These are phyloP conservation scores for Enteromius anoplus DNA, from an alignment of 2,797 vertebrate genomes.

Conservation along the genomic window DNA sequence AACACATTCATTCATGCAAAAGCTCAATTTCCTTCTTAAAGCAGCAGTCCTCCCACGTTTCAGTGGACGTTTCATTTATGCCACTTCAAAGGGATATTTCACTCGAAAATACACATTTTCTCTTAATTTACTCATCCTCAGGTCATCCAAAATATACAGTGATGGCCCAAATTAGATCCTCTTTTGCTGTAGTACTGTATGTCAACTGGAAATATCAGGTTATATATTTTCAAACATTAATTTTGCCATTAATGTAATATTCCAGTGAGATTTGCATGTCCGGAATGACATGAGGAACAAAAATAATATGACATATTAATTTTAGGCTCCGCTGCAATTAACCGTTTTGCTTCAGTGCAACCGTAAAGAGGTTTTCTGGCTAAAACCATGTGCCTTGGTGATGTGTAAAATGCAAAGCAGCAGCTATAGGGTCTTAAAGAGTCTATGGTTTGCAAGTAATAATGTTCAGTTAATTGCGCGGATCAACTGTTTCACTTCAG, in stretches of 20 bases:
- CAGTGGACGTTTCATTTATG: not conserved
- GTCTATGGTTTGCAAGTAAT: not conserved
- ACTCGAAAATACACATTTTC: not conserved
- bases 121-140: not conserved
- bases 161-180: too few relatives aligned
- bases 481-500: not conserved
- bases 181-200: not conserved
- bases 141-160: not conserved
- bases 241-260: not conserved
- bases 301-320: too few relatives aligned
- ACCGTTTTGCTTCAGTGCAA: not conserved
- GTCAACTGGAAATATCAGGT: not conserved
- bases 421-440: not conserved
- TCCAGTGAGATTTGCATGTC: too few relatives aligned
- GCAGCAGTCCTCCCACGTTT: not conserved
- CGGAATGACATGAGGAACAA: too few relatives aligned
- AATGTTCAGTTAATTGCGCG: not conserved
- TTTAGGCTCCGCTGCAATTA: not conserved
- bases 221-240: not conserved
- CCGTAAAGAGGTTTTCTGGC: not conserved
- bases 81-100: not conserved
- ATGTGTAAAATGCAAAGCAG: not conserved
- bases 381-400: not conserved
- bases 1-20: slow-evolving; percentile 16
- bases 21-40: not conserved